These are phyloP conservation scores for Phortica variegata DNA, from an alignment of 1,140 invertebrate genomes.

Conservation along the genomic window DNA sequence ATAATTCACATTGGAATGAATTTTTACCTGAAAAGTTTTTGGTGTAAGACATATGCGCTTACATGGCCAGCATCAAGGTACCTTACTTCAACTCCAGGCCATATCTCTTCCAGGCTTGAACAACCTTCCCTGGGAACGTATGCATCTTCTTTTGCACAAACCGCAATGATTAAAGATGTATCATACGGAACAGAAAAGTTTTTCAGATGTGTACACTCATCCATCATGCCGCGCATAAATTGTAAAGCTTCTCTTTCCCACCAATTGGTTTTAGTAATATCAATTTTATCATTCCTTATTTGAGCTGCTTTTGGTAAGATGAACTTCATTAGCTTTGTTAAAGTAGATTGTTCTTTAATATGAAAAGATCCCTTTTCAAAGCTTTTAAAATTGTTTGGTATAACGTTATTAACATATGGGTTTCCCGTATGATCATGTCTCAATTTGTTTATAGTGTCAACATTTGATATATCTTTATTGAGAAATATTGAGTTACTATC, in stretches of 20 bases:
- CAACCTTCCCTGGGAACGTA: slow-evolving; percentile 88
- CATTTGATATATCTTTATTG: too few species aligned
- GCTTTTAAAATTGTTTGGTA: too few species aligned
- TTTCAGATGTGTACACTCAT: slow-evolving; percentile 94
- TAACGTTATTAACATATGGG: too few species aligned
- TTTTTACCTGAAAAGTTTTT: slow-evolving; percentile 79
- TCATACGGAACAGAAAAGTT: slow-evolving; percentile 88
- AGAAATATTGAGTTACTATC: slow-evolving; percentile 31
- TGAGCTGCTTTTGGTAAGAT: slow-evolving; percentile 35
- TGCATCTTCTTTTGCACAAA: slow-evolving; percentile 86
- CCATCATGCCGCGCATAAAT: slow-evolving; percentile 98
- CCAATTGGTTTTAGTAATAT: slow-evolving; percentile 63
- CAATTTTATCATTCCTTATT: slow-evolving; percentile 39
- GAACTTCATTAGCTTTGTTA: slow-evolving; percentile 49
- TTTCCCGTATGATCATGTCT: too few species aligned
- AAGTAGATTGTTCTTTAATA: slow-evolving; percentile 19
- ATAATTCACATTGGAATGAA: slow-evolving; percentile 1
- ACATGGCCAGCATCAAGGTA: slow-evolving; percentile 90
- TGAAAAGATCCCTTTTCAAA: too few species aligned
- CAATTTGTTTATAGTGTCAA: too few species aligned
- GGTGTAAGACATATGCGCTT: slow-evolving; percentile 82
- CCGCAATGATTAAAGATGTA: slow-evolving; percentile 79
- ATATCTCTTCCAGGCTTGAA: slow-evolving; percentile 79
- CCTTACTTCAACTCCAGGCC: slow-evolving; percentile 87
- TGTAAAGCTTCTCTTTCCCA: slow-evolving; percentile 76